Evolutionary conservation across 2,888 invertebrate species (phyloP), one percentile per base, ranked within the genome.

Genomic region (Lithophane socia): DNA sequence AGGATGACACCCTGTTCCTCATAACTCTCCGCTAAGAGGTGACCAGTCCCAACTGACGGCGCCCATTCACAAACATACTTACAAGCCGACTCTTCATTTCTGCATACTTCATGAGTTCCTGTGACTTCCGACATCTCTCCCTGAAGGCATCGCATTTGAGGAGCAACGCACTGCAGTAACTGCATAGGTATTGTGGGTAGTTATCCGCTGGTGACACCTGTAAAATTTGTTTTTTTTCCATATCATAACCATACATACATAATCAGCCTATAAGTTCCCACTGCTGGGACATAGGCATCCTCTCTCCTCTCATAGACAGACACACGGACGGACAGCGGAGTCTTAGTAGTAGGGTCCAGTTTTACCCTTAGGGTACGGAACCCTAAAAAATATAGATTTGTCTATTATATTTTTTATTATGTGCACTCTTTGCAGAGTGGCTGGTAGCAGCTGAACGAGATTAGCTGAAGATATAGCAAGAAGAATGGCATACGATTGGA

Each of bases 171-270:
- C 90, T 83, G 79, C 95, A 95, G 80, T 87, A 92, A 1, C 81
- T 86, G 84, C 96, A 95, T 0, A 93, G 71, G 24, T 92, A 86
- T 5, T 91, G 89, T 0, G 94, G 93, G 0, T 91, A 80, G 0
- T 85, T 76, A 24, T 93, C 92, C 0, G 83, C 49, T 16, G 79
- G 12, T 1, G 85, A 75, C 5, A 91, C 70, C 92, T 94, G 88
- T 4, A 90, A 85, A 42, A 21, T 44, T 42, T 0, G 3, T 47
- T 56, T 56, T 56, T 56, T n/a, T n/a, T 49, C 16, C 5, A n/a
- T n/a, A 2, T 24, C n/a, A 5, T n/a, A 56, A 10, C 12, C n/a
- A 12, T 54, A 21, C 9, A 52, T 52, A 54, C 9, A n/a, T n/a
- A 56, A 21, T 3, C 3, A 54, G 10, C 3, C 21, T 10, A 54